phyloP scores from a whole-genome alignment of 2,113 vertebrate genomes.

The Melanostigma gelatinosum region DNA sequence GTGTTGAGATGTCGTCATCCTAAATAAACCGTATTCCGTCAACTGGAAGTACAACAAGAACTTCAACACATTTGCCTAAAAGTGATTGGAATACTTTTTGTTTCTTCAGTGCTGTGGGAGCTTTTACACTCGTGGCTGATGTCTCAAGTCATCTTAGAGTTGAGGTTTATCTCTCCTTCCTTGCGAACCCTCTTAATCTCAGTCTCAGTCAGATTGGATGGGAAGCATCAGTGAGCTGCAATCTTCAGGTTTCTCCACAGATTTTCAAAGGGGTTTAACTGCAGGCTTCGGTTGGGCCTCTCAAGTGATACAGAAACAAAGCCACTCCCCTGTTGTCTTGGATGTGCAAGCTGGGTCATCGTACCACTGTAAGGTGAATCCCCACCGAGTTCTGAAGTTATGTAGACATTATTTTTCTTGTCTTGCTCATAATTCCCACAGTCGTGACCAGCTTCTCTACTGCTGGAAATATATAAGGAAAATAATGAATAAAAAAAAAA shows the following conservation, averaged over 20 bases:
- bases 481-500: background rate
- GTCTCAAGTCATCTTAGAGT: conserved; percentile 8
- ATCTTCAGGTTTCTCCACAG: conserved; percentile 38
- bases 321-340: conserved; percentile 26
- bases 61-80: background rate
- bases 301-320: conserved; percentile 52
- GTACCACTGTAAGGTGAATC: conserved; percentile 26
- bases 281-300: conserved; percentile 38
- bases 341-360: conserved; percentile 25
- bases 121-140: background rate
- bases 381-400: conserved; percentile 1
- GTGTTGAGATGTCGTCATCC: background rate
- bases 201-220: conserved; percentile 39
- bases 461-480: background rate
- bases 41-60: background rate
- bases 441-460: background rate
- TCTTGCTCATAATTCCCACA: background rate
- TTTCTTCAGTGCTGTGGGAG: background rate
- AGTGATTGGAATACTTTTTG: background rate
- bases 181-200: conserved; percentile 34
- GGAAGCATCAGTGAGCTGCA: conserved; percentile 52
- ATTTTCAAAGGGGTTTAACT: conserved; percentile 54
- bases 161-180: conserved; percentile 7
- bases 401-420: conserved; percentile 1
- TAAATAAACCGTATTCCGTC: background rate